Percentiles rank a stretch among this genome's conserved stretches.
Conservation (phyloP, 2,888 invertebrate species). For the Xanthia togata region DNA sequence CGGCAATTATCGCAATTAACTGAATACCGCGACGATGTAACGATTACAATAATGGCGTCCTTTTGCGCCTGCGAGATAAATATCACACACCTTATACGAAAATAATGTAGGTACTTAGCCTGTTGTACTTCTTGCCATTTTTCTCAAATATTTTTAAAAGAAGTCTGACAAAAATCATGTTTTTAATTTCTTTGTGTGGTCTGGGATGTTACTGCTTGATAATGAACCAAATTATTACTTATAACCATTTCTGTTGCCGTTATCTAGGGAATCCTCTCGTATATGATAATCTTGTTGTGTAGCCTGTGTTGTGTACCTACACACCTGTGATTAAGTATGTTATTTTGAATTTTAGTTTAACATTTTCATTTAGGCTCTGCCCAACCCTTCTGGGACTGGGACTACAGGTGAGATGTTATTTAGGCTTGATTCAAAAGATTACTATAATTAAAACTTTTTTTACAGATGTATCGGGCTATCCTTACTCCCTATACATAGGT, state of each 20-base stretch:
- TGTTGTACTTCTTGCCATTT: neutral
- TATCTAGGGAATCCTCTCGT: neutral
- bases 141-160: neutral
- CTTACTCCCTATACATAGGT: neutral
- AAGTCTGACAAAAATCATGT: neutral
- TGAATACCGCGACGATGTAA: neutral
- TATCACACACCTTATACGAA: slow-evolving; percentile 3
- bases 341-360: no score
- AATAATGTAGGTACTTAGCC: neutral
- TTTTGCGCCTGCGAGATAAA: neutral
- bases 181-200: neutral
- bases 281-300: neutral
- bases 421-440: neutral
- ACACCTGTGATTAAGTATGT: neutral
- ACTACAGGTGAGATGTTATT: no score
- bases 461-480: neutral
- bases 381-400: neutral
- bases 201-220: no score
- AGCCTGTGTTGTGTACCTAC: neutral
- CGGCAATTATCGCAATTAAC: slow-evolving; percentile 1
- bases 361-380: no score
- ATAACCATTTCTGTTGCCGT: neutral
- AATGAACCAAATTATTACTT: neutral
- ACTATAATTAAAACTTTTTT: neutral
- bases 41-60: slow-evolving; percentile 23